Base-by-base conservation (phyloP, 2,888 invertebrate genomes). In the Napeogenes inachia region DNA sequence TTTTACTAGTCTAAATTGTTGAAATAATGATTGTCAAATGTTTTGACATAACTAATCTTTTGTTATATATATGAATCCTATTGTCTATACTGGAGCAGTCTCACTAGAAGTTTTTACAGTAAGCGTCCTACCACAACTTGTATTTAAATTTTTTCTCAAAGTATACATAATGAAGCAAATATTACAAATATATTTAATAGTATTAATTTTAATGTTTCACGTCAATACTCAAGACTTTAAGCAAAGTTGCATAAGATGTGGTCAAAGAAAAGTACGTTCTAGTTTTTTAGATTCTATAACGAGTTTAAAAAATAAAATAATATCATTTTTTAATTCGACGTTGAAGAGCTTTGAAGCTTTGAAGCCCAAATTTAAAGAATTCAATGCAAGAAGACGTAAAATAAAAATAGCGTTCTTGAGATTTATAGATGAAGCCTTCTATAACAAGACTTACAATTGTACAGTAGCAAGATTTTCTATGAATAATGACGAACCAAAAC, bases 381-480 rank as follows among this genome's bases (percentile, higher is more conserved):
- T 21, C 21, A 0, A 21, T 21, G 21, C 47, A n/a, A 70, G 63
- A 45, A 69, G 68, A 32, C 57, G 46, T 12, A 66, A 61, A 57
- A 57, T 77, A 0, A 75, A 75, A 54, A 69, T 62, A 54, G 71
- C 70, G 0, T 69, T 79, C 50, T 13, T 62, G 4, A 65, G 60
- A 56, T 75, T 78, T 35, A 45, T 76, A 2, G 21, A 71, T 0
- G 73, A 56, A 45, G 38, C 6, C 38, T 68, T 67, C 47, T 30
- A 21, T 8, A 56, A 56, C 30, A 54, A 56, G 8, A 47, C n/a
- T 8, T 59, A 32, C 32, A 58, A 62, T 54, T 54, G 57, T 30
- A 58, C 13, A 46, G 13, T 32, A 4, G 33, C 6, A 35, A 57
- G 21, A 38, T 58, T 57, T 42, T 64, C 61, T 21, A 47, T 60